A percentile compares a stretch with the other conserved stretches of the same genome.
phyloP scores from a whole-genome alignment of 2,797 vertebrate species.

The Cryptoprocta ferox region DNA sequence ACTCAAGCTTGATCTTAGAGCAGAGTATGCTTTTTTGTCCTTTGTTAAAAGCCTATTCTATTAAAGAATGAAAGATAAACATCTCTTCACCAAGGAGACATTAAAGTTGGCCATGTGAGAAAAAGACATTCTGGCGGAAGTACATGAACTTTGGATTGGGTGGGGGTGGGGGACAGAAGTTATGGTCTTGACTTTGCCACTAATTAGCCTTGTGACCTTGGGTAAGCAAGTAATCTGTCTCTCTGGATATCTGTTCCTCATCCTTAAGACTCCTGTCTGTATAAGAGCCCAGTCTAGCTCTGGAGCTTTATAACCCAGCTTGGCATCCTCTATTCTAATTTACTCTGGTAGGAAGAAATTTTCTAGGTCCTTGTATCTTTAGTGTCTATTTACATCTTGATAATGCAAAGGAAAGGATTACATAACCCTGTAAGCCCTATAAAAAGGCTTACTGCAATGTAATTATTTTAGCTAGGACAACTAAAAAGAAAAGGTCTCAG shows the following conservation, averaged over 20 bases:
- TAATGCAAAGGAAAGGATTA: background rate
- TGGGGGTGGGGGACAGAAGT: background rate
- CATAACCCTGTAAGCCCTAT: background rate
- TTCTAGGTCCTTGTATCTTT: background rate
- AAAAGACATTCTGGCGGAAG: background rate
- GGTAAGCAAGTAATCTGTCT: background rate
- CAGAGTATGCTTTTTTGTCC: slow-evolving; percentile 3
- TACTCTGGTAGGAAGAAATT: background rate
- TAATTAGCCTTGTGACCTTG: background rate
- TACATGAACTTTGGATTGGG: background rate
- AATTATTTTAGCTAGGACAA: background rate
- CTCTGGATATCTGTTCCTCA: background rate
- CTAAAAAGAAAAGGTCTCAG: background rate
- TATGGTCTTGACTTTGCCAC: background rate
- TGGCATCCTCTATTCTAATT: background rate
- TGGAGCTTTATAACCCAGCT: background rate
- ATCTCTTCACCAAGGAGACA: slow-evolving; percentile 18
- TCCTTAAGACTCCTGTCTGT: background rate
- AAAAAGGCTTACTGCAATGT: background rate
- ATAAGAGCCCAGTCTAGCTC: background rate
- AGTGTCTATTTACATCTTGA: background rate
- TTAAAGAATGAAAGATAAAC: slow-evolving; percentile 29
- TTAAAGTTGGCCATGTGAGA: slow-evolving; percentile 13
- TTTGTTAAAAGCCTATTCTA: slow-evolving; percentile 32
- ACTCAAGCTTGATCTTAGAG: slow-evolving; percentile 34